These are phyloP conservation scores for Zeus faber DNA, from an alignment of 2,113 vertebrate species.

Conservation along the genomic window DNA sequence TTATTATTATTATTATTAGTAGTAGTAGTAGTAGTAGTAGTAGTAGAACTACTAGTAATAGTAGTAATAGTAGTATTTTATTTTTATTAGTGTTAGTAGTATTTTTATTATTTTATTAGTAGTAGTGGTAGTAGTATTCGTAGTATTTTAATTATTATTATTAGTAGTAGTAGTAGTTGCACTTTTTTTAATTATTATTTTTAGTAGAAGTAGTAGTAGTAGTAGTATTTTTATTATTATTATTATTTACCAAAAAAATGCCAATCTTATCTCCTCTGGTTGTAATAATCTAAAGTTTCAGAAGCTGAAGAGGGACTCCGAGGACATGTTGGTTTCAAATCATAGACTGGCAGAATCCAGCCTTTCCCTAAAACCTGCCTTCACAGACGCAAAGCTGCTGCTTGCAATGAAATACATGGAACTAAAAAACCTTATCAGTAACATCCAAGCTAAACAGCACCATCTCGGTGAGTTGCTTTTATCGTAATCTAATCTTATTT, in stretches of 20 bases:
- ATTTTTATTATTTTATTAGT: too few species aligned
- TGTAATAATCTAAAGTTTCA: slow-evolving; percentile 40
- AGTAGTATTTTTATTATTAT: background rate
- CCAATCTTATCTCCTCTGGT: background rate
- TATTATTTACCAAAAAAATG: background rate
- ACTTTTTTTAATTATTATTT: too few species aligned
- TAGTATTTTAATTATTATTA: too few species aligned
- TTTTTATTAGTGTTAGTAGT: too few species aligned
- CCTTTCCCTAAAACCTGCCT: slow-evolving; percentile 41
- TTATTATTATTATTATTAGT: too few species aligned
- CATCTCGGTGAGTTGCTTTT: slow-evolving; percentile 38
- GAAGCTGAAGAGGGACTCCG: slow-evolving; percentile 29
- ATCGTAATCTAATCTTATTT: too few species aligned
- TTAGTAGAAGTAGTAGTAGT: too few species aligned
- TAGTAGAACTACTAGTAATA: too few species aligned
- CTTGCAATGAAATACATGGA: slow-evolving; percentile 51
- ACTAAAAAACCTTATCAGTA: slow-evolving; percentile 32
- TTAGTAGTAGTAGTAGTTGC: too few species aligned
- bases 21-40: too few species aligned
- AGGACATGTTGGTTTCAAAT: slow-evolving; percentile 41
- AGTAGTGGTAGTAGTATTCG: too few species aligned
- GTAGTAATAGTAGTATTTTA: too few species aligned
- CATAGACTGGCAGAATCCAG: slow-evolving; percentile 39
- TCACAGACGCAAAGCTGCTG: slow-evolving; percentile 40
- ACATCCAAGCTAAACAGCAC: slow-evolving; percentile 47